phyloP scores from a whole-genome alignment of 2,888 invertebrate genomes.

The Iselma pallidipennis region DNA sequence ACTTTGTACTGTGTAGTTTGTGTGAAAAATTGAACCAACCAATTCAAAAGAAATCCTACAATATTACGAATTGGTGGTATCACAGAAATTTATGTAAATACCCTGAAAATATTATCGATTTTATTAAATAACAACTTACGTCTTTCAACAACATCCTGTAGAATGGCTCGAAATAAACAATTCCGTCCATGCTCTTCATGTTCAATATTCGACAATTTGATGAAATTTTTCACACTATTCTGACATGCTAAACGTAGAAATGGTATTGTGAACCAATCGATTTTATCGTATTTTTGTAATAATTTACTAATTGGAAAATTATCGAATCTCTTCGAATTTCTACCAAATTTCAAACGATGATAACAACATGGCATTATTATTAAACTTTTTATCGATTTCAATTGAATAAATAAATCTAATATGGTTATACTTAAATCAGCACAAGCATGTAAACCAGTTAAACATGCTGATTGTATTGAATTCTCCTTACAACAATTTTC shows the following conservation, averaged over 20 bases:
- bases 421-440: conserved; percentile 74
- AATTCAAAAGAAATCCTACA: conserved; percentile 31
- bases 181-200: conserved; percentile 61
- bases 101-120: conserved; percentile 1
- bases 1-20: conserved; percentile 36
- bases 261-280: conserved; percentile 62
- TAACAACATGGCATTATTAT: conserved; percentile 81
- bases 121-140: conserved; percentile 56
- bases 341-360: conserved; percentile 59
- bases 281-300: conserved; percentile 53
- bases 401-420: conserved; percentile 66
- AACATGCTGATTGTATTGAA: conserved; percentile 45
- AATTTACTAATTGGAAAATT: conserved; percentile 70
- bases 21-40: conserved; percentile 41
- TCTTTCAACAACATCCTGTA: conserved; percentile 63
- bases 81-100: conserved; percentile 22
- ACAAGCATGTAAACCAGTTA: conserved; percentile 76
- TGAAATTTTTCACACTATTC: conserved; percentile 62
- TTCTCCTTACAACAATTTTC: conserved; percentile 24
- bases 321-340: conserved; percentile 55
- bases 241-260: conserved; percentile 77
- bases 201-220: conserved; percentile 54
- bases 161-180: conserved; percentile 65
- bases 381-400: conserved; percentile 61
- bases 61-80: conserved; percentile 37